Conservation (phyloP, 2,113 vertebrate species). For the Chamaea fasciata region DNA sequence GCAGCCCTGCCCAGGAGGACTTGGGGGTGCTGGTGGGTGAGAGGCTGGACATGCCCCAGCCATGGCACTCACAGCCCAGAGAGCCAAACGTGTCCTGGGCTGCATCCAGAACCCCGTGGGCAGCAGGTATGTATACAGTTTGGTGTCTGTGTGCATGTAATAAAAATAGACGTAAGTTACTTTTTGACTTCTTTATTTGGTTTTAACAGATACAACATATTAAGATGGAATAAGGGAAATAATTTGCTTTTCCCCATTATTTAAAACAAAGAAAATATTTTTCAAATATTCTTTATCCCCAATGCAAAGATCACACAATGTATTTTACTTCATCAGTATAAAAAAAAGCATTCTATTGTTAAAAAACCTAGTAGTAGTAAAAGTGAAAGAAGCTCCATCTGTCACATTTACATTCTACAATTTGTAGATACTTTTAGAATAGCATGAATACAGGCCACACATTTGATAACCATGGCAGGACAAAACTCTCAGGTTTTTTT, state of each 20-base stretch:
- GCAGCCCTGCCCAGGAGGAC: not conserved
- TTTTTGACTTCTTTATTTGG: not conserved
- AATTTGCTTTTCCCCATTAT: not conserved
- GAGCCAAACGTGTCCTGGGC: not conserved
- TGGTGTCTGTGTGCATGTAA: not conserved
- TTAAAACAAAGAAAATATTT: not conserved
- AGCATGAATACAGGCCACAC: conserved; percentile 4
- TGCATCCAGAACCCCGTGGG: not conserved
- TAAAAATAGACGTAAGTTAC: not conserved
- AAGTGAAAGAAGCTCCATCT: conserved; percentile 18
- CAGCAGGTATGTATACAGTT: not conserved
- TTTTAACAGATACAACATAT: not conserved
- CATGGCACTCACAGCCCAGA: not conserved
- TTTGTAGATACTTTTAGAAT: conserved; percentile 16
- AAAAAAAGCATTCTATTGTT: not conserved
- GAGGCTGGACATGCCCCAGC: not conserved
- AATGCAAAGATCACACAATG: not conserved
- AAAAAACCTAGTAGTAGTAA: conserved; percentile 18
- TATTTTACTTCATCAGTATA: conserved; percentile 12
- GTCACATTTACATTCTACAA: conserved; percentile 46
- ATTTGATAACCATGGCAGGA: not conserved
- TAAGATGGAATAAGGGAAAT: not conserved
- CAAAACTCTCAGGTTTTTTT: not conserved
- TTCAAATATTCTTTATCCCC: conserved; percentile 25
- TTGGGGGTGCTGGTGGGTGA: not conserved